A percentile compares a stretch with the other conserved stretches of the same genome.
These are phyloP conservation scores for Dasysyrphus tricinctus DNA, from an alignment of 2,888 invertebrate genomes.

Conservation along the genomic window DNA sequence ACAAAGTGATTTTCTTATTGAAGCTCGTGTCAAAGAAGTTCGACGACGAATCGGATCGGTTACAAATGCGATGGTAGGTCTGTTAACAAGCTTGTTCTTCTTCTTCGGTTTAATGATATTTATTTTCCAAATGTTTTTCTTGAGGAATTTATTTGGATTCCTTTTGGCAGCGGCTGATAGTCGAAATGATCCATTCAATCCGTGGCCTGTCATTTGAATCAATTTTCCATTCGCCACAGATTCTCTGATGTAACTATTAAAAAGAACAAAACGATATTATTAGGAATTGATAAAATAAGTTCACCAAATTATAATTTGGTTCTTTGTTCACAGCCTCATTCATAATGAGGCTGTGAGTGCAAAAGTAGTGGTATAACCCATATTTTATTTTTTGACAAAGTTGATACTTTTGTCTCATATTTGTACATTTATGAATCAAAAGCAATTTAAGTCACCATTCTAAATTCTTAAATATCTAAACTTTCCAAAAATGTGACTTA, in stretches of 20 bases:
- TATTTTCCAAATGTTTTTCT: not conserved
- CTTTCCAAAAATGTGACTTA: no score
- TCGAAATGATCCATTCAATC: slow-evolving; percentile 50
- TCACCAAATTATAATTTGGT: no score
- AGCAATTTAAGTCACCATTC: no score
- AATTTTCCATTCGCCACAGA: slow-evolving; percentile 41
- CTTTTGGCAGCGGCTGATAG: slow-evolving; percentile 40
- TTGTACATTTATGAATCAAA: no score
- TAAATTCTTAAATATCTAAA: no score
- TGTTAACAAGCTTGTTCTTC: not conserved
- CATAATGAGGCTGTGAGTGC: no score
- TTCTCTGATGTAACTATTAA: slow-evolving; percentile 27
- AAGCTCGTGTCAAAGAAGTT: not conserved
- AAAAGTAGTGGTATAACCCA: no score
- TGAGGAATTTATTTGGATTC: slow-evolving; percentile 12
- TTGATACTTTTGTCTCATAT: no score
- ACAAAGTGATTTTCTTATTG: not conserved
- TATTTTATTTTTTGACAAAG: no score
- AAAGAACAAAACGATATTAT: not conserved
- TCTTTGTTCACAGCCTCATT: no score
- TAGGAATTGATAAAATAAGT: no score
- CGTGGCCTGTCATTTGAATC: slow-evolving; percentile 40
- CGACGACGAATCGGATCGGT: not conserved
- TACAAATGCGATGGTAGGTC: not conserved
- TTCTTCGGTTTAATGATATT: not conserved